Evolutionary conservation across 2,888 invertebrate species (phyloP).

Genomic region (Acanthosepion pharaonis): DNA sequence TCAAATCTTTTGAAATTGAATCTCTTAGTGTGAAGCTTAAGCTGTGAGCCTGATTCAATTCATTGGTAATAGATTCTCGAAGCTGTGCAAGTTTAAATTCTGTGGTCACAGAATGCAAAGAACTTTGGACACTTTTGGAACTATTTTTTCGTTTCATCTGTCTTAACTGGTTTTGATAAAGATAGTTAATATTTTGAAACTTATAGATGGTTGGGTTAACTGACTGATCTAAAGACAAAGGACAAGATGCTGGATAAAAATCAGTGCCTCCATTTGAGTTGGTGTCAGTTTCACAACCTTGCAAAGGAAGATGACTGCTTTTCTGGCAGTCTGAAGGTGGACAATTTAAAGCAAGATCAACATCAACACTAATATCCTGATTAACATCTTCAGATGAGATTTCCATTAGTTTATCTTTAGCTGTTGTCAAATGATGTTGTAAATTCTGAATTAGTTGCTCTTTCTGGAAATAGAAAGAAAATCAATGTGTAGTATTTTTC

Average conservation of each 20-base stretch:
- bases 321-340: conserved; percentile 51
- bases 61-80: conserved; percentile 54
- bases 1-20: conserved; percentile 56
- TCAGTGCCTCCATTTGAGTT: conserved; percentile 45
- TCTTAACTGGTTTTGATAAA: neutral
- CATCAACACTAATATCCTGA: conserved; percentile 60
- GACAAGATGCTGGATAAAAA: conserved; percentile 39
- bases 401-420: conserved; percentile 58
- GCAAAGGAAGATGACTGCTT: conserved; percentile 48
- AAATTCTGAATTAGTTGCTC: conserved; percentile 59
- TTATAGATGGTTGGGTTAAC: neutral
- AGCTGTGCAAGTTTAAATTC: conserved; percentile 49
- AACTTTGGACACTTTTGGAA: conserved; percentile 49
- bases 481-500: too few relatives aligned
- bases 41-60: conserved; percentile 56
- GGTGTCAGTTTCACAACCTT: conserved; percentile 47
- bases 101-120: conserved; percentile 48
- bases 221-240: neutral
- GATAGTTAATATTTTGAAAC: neutral
- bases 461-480: conserved; percentile 59
- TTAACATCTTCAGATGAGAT: conserved; percentile 56
- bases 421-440: conserved; percentile 60
- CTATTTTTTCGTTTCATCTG: neutral
- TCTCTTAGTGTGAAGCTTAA: conserved; percentile 56
- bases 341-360: conserved; percentile 55